A percentile compares a stretch with the other conserved stretches of the same genome.
phyloP scores from a whole-genome alignment of 2,797 vertebrate genomes.

The Uromys caudimaculatus region DNA sequence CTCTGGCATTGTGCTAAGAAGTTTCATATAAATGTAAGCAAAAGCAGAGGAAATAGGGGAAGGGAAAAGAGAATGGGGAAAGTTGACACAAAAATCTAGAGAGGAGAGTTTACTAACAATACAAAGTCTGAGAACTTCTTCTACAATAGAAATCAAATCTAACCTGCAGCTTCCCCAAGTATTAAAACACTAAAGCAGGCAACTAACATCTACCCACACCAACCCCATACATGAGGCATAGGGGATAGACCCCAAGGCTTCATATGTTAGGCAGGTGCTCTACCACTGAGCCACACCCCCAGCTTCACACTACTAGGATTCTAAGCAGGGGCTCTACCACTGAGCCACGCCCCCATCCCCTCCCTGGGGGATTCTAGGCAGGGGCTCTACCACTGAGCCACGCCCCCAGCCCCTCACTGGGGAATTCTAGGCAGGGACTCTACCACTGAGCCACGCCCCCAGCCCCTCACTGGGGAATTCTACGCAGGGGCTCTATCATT shows the following conservation, averaged over 20 bases:
- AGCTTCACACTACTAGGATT: background rate
- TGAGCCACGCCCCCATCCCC: background rate
- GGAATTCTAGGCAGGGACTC: background rate
- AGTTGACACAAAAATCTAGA: background rate
- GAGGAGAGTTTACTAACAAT: background rate
- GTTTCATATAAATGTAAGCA: constrained; percentile 18
- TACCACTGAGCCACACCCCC: background rate
- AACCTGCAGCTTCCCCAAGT: background rate
- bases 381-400: background rate
- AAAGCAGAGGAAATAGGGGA: background rate
- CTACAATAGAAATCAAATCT: background rate
- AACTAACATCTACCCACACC: background rate
- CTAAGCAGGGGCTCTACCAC: background rate
- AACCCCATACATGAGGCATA: background rate
- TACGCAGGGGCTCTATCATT: background rate
- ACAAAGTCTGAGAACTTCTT: background rate
- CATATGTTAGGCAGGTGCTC: background rate
- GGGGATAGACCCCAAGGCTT: background rate
- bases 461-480: background rate
- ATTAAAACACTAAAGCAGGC: background rate
- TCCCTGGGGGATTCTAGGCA: background rate
- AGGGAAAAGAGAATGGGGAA: background rate
- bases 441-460: background rate
- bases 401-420: background rate
- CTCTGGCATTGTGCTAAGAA: background rate